Evolutionary conservation across 1,140 invertebrate genomes (phyloP).

Genomic region (Pseudomyrmex gracilis): DNA sequence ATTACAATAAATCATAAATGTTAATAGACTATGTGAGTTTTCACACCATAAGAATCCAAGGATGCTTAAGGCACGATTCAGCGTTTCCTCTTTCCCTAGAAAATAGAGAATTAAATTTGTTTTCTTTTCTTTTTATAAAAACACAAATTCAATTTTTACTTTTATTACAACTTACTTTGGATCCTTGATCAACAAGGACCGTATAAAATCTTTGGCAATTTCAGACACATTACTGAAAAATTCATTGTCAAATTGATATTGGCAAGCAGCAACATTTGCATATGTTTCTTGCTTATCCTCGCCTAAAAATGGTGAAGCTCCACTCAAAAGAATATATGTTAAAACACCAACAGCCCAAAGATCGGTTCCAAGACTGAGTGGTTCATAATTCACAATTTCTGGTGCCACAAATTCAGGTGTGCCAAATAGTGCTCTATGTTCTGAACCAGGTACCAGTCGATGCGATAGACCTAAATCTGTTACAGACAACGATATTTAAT

Average conservation of each 20-base stretch:
- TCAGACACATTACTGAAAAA: conserved; percentile 87
- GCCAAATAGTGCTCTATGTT: conserved; percentile 86
- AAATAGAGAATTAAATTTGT: conserved; percentile 51
- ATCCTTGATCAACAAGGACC: conserved; percentile 86
- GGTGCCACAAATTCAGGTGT: conserved; percentile 88
- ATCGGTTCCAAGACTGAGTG: conserved; percentile 88
- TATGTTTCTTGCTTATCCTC: conserved; percentile 89
- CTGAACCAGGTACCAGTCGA: conserved; percentile 85
- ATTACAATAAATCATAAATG: conserved; percentile 45
- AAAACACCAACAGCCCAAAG: conserved; percentile 91
- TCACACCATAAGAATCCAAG: conserved; percentile 88
- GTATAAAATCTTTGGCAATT: conserved; percentile 88
- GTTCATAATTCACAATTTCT: conserved; percentile 90
- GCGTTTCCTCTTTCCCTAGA: conserved; percentile 87
- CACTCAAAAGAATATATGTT: conserved; percentile 89
- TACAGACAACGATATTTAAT: conserved; percentile 12
- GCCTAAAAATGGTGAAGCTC: conserved; percentile 89
- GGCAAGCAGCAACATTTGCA: conserved; percentile 89
- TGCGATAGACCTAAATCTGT: conserved; percentile 89
- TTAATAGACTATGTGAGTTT: conserved; percentile 62
- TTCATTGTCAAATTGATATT: conserved; percentile 89
- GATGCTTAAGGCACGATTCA: conserved; percentile 88
- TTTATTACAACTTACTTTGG: conserved; percentile 84
- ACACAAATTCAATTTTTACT: conserved; percentile 12
- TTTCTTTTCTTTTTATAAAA: neutral